Evolutionary conservation across 2,797 vertebrate genomes (phyloP).

Genomic region (Coccyzus lansbergi): DNA sequence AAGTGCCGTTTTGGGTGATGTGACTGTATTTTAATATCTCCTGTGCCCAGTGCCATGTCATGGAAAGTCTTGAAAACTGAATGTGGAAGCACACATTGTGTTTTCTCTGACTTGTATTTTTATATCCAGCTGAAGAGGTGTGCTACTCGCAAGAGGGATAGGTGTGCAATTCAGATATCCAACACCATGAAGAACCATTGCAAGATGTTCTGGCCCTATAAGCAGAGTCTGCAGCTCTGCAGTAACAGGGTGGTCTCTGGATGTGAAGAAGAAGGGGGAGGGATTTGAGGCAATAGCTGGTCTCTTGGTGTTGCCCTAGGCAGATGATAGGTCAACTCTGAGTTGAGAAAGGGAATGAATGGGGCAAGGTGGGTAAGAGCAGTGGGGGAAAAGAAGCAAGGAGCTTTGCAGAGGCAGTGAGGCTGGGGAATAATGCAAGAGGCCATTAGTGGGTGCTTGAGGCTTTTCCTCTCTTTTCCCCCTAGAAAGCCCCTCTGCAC

Average conservation of each 20-base stretch:
- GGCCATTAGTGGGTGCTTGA: background rate
- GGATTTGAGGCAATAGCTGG: background rate
- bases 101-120: background rate
- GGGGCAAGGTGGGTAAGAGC: background rate
- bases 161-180: background rate
- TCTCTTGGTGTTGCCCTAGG: background rate
- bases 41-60: background rate
- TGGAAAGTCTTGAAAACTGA: background rate
- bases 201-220: background rate
- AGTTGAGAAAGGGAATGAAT: background rate
- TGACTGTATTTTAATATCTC: background rate
- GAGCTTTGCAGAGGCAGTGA: background rate
- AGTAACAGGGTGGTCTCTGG: background rate
- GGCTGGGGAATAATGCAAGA: background rate
- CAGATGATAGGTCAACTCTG: background rate
- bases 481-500: background rate
- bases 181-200: background rate
- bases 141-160: background rate
- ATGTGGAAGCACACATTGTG: accelerated
- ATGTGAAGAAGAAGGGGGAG: background rate
- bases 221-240: background rate
- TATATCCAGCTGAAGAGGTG: background rate
- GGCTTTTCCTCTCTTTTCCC: background rate
- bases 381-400: background rate
- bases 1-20: background rate